phyloP scores from a whole-genome alignment of 1,140 invertebrate species.

The Holotrichia oblita region DNA sequence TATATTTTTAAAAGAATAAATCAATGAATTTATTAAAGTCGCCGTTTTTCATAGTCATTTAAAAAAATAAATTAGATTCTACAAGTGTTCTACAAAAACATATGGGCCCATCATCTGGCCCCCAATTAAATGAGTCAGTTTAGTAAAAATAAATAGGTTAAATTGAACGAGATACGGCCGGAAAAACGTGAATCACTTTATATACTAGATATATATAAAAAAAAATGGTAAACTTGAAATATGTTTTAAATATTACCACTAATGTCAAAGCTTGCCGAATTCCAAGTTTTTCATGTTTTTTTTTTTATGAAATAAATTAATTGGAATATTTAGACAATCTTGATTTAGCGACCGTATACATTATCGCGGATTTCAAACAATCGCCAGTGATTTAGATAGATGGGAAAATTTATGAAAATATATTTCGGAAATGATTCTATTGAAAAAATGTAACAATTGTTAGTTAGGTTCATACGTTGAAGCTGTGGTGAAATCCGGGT shows the following conservation, averaged over 20 bases:
- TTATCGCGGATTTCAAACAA: background rate
- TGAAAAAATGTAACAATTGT: background rate
- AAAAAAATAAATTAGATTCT: slow-evolving; percentile 18
- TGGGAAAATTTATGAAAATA: background rate
- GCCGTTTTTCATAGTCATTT: slow-evolving; percentile 2
- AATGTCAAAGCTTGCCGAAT: background rate
- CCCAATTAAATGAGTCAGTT: slow-evolving; percentile 16
- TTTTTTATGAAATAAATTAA: background rate
- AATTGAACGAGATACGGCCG: background rate
- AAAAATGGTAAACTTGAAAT: slow-evolving; percentile 8
- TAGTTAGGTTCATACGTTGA: background rate
- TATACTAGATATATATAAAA: background rate
- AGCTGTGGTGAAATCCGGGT: background rate
- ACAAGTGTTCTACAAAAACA: slow-evolving; percentile 3
- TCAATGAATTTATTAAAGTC: background rate
- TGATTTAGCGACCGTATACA: background rate
- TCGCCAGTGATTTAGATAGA: background rate
- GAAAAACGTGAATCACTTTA: slow-evolving; percentile 7
- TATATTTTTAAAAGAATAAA: too few species aligned
- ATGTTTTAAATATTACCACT: slow-evolving; percentile 1
- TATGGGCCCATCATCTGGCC: background rate
- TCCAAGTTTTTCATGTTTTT: background rate
- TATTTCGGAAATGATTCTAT: background rate
- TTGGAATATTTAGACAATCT: slow-evolving; percentile 4
- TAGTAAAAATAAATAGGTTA: slow-evolving; percentile 21